Percentiles rank a stretch among this genome's conserved stretches.
Conservation (phyloP, 2,113 vertebrate genomes). For the Pogonocichla stellata region DNA sequence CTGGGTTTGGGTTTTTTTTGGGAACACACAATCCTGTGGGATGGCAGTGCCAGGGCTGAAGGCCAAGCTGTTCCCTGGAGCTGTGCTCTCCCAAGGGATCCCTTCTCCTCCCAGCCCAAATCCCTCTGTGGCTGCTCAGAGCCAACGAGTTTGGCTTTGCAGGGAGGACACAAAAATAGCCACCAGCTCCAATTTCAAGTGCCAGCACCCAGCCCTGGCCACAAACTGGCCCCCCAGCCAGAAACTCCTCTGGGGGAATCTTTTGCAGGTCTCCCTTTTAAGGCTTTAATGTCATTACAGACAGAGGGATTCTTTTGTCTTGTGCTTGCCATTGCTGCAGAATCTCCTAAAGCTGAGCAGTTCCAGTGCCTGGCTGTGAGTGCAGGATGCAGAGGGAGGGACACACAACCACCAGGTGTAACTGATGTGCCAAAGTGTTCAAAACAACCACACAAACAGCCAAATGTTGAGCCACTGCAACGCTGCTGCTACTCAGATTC, state of each 20-base stretch:
- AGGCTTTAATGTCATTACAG: conserved; percentile 26
- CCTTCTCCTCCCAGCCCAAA: neutral
- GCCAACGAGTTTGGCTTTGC: neutral
- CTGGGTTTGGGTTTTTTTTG: neutral
- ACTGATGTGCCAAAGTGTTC: neutral
- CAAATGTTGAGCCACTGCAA: neutral
- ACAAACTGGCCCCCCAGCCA: neutral
- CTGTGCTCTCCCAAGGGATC: neutral
- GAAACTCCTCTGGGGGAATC: neutral
- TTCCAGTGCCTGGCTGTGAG: neutral
- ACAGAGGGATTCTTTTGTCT: neutral
- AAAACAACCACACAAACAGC: conserved; percentile 42
- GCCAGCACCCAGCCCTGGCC: neutral
- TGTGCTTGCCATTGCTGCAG: conserved; percentile 19
- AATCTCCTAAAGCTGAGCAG: neutral
- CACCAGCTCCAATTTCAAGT: neutral
- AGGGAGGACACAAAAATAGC: neutral
- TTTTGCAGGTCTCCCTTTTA: conserved; percentile 59
- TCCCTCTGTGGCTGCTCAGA: neutral
- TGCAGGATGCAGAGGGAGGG: conserved; percentile 46
- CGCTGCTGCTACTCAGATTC: neutral
- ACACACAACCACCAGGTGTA: neutral
- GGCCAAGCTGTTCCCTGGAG: neutral
- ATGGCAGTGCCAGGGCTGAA: neutral
- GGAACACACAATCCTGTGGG: neutral